Evolutionary conservation across 2,888 invertebrate genomes (phyloP), one percentile per base, ranked within the genome.

Genomic region (Agelastica alni): DNA sequence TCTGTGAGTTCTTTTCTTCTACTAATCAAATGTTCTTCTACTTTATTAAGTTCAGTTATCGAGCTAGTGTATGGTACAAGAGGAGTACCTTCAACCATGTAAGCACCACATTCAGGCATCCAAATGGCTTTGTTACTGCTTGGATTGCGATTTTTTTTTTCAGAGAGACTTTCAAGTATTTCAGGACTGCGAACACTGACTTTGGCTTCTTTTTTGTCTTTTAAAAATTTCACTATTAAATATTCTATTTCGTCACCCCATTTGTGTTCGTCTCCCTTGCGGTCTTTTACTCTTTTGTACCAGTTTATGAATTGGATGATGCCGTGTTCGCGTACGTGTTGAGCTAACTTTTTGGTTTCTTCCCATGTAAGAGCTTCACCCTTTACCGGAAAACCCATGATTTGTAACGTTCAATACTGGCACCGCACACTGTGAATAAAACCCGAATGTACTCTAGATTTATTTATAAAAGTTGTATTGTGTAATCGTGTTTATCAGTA

Each of bases 211-310:
- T 90, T 87, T 32, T 88, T 85, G 59, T 85, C 84, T 77, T 96
- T 89, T 77, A 98, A 91, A 79, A 99, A 95, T 75, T 93, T 93
- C 2, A 99, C 89, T 52, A 99, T 84, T 70, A 96, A 91, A 72
- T 99, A 99, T 78, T 99, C 98, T 48, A 99, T 88, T 85, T 97
- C 96, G 77, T 96, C 96, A 55, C 99, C 99, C 97, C 98, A 99
- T 80, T 96, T 96, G 26, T 99, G 82, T 4, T 91, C 84, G 78
- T 98, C 97, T 20, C 95, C 93, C 69, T 92, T 89, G 43, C 96
- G 84, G 67, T 94, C 91, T 70, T 91, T 86, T 13, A 97, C 81
- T 69, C 89, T 88, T 68, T 89, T 88, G 77, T 96, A 98, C 51
- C 95, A 81, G 79, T 94, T 93, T 68, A 99, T 93, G 75, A 99